Conservation (phyloP, 1,140 invertebrate genomes). For the Phymastichus coffea region DNA sequence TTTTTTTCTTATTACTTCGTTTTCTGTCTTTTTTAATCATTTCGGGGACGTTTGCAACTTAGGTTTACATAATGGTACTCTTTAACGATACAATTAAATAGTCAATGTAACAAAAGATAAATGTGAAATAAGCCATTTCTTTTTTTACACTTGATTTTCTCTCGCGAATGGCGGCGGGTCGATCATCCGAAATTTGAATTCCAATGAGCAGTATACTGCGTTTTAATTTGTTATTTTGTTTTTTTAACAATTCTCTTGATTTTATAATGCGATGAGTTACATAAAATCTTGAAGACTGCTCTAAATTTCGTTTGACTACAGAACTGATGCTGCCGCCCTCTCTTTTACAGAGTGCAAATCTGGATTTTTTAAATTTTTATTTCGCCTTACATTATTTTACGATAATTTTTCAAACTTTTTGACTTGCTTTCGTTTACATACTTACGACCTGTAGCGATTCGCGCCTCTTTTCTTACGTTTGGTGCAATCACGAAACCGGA, state of each 20-base stretch:
- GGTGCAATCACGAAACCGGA: slow-evolving; percentile 44
- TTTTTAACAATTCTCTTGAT: background rate
- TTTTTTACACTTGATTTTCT: slow-evolving; percentile 21
- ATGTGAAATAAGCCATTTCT: slow-evolving; percentile 19
- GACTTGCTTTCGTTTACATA: slow-evolving; percentile 21
- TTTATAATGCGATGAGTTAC: slow-evolving; percentile 21
- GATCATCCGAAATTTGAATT: slow-evolving; percentile 12
- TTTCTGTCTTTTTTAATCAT: slow-evolving; percentile 24
- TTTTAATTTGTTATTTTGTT: slow-evolving; percentile 4
- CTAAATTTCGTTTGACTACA: slow-evolving; percentile 15
- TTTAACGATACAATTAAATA: slow-evolving; percentile 24
- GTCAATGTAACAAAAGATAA: slow-evolving; percentile 28
- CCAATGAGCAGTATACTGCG: background rate
- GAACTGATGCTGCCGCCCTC: slow-evolving; percentile 3
- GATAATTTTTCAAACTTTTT: slow-evolving; percentile 27
- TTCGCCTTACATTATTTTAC: slow-evolving; percentile 20
- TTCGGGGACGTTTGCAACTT: slow-evolving; percentile 9
- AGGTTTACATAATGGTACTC: slow-evolving; percentile 18
- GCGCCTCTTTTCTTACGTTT: slow-evolving; percentile 38
- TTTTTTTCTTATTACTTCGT: slow-evolving; percentile 26
- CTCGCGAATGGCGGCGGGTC: background rate
- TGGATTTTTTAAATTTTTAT: slow-evolving; percentile 11
- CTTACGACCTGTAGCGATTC: slow-evolving; percentile 38
- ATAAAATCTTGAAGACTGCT: slow-evolving; percentile 17
- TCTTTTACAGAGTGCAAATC: slow-evolving; percentile 7